Evolutionary conservation across 2,113 vertebrate species (phyloP), one percentile per base, ranked within the genome.

Genomic region (Tichodroma muraria): DNA sequence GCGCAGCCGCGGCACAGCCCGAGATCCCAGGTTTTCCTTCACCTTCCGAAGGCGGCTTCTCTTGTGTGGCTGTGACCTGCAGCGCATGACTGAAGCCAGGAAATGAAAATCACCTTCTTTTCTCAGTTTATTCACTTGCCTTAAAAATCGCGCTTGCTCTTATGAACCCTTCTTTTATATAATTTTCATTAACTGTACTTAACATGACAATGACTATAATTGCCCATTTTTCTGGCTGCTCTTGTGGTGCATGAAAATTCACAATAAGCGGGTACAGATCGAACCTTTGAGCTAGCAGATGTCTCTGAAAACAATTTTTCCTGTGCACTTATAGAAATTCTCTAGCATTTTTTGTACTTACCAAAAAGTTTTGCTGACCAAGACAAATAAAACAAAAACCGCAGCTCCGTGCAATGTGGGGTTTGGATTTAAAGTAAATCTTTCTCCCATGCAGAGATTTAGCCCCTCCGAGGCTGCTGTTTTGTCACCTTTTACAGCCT

Each of bases 401-500:
- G 0, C 59, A 69, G 61, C 42, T 82, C 49, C 0, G 0, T 76
- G 76, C 15, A 3, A 49, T n/a, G 44, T 44, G 52, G 56, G 54
- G 49, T 60, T 91, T 80, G 56, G 40, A 78, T 88, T 93, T 64
- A 89, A 71, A 42, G 64, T 52, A 91, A 71, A 38, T 63, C 90
- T 83, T 38, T 76, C 78, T 91, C 79, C 33, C 10, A 2, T 3
- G n/a, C 75, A 73, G 83, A 69, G 71, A 42, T 64, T 83, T 80
- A 78, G 85, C 42, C 56, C 60, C 88, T 84, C 53, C 0, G 53
- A 93, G 94, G 83, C 77, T 2, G 6, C 71, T 50, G 68, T 87
- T 87, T 96, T 94, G 80, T 96, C 80, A 37, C 92, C 52, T 92
- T 93, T 94, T 95, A 76, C 91, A 90, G 88, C 8, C 57, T 59